Percentiles rank a stretch among this genome's conserved stretches.
Evolutionary conservation across 1,140 invertebrate genomes (phyloP).

Genomic region (Muscidifurax raptorellus): DNA sequence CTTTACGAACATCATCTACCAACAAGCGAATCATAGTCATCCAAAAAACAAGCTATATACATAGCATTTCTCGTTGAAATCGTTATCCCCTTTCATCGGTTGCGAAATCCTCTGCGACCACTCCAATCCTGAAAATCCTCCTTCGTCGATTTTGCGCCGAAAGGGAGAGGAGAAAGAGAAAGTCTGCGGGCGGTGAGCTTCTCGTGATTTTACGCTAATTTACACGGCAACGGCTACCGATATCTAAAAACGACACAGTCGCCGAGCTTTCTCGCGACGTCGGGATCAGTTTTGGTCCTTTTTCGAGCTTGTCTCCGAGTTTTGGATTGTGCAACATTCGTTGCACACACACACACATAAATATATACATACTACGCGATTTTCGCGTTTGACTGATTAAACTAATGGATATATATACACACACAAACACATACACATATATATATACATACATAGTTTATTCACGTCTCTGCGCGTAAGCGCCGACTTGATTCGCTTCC

Average conservation of each 20-base stretch:
- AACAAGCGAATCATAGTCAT: too few relatives aligned
- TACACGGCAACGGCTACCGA: neutral
- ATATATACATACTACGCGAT: neutral
- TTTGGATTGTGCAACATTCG: neutral
- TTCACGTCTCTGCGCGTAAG: too few relatives aligned
- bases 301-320: neutral
- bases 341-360: too few relatives aligned
- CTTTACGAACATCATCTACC: too few relatives aligned
- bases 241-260: neutral
- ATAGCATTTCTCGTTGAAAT: too few relatives aligned
- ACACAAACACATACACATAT: too few relatives aligned
- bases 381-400: neutral
- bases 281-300: neutral
- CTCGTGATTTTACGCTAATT: conserved; percentile 38
- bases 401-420: neutral
- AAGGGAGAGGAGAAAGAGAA: conserved; percentile 56
- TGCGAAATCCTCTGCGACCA: neutral
- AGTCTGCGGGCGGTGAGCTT: conserved; percentile 49
- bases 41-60: too few relatives aligned
- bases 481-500: too few relatives aligned
- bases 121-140: conserved; percentile 23
- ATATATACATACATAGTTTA: too few relatives aligned
- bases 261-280: neutral
- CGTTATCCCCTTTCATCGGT: neutral
- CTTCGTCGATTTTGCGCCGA: neutral